Conservation (phyloP, 2,113 vertebrate genomes). For the Gambusia affinis region DNA sequence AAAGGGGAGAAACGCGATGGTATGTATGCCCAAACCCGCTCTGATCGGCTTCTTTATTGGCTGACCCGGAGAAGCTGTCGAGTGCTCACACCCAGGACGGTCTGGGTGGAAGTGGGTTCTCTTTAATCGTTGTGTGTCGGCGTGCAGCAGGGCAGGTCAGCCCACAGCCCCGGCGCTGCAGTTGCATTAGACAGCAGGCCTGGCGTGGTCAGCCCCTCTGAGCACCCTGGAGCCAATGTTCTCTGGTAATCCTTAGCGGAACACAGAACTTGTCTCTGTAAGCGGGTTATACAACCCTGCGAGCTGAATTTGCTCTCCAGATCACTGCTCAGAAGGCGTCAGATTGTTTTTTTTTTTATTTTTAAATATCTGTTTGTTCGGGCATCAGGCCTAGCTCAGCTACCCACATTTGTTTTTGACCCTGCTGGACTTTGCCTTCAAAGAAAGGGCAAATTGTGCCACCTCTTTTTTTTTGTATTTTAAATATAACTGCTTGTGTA, state of each 20-base stretch:
- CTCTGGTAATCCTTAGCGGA: constrained; percentile 60
- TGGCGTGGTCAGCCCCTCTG: constrained; percentile 69
- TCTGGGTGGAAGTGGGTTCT: neutral
- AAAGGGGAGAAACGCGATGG: constrained; percentile 70
- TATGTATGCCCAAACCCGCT: constrained; percentile 61
- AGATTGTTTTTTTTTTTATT: neutral
- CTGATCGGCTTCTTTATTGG: constrained; percentile 32
- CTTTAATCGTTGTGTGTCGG: constrained; percentile 26
- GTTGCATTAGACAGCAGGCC: constrained; percentile 70
- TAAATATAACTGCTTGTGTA: neutral
- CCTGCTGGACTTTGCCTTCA: constrained; percentile 21
- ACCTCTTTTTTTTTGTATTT: constrained; percentile 5
- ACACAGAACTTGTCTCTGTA: neutral
- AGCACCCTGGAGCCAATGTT: constrained; percentile 56
- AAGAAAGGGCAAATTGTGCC: constrained; percentile 14
- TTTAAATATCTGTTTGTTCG: constrained; percentile 42
- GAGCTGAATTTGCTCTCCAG: neutral
- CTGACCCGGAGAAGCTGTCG: constrained; percentile 17
- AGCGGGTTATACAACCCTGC: constrained; percentile 16
- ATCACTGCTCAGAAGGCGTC: neutral
- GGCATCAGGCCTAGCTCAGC: constrained; percentile 68
- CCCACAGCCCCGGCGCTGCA: constrained; percentile 44
- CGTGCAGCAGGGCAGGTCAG: constrained; percentile 24
- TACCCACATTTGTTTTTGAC: constrained; percentile 52
- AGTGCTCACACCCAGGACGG: constrained; percentile 36